Percentiles rank a stretch among this genome's conserved stretches.
phyloP scores from a whole-genome alignment of 2,113 vertebrate genomes.

The Myocastor coypus region DNA sequence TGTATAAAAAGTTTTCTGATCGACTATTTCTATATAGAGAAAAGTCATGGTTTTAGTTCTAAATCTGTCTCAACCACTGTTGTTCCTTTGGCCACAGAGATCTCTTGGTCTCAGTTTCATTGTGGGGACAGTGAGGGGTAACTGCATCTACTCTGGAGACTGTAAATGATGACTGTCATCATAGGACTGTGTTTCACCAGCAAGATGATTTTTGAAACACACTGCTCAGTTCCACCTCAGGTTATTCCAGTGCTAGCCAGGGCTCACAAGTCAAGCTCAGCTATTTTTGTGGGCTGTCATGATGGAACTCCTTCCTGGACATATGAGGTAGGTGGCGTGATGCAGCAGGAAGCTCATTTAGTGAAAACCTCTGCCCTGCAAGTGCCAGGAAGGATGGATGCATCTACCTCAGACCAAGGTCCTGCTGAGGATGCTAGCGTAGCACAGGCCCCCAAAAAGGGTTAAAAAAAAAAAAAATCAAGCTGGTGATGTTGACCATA shows the following conservation, averaged over 20 bases:
- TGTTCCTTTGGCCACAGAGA: background rate
- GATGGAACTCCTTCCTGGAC: background rate
- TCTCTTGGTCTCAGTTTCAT: slow-evolving; percentile 9
- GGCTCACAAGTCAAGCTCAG: background rate
- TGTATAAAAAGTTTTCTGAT: background rate
- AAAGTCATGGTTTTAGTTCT: background rate
- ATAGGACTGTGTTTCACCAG: background rate
- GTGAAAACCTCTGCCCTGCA: background rate
- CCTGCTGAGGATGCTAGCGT: background rate
- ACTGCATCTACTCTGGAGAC: background rate
- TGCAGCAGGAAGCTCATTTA: background rate
- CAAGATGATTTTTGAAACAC: background rate
- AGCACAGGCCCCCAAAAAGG: background rate
- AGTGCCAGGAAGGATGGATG: background rate
- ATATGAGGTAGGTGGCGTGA: background rate
- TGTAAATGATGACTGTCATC: background rate
- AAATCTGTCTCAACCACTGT: background rate
- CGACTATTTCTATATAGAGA: background rate
- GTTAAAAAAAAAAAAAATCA: background rate
- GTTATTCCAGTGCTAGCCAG: background rate
- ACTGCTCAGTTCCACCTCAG: background rate
- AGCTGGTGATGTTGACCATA: background rate
- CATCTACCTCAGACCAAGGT: background rate
- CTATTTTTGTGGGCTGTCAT: background rate
- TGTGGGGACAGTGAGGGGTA: background rate